Evolutionary conservation across 2,113 vertebrate genomes (phyloP).

Genomic region (Pagrus major): DNA sequence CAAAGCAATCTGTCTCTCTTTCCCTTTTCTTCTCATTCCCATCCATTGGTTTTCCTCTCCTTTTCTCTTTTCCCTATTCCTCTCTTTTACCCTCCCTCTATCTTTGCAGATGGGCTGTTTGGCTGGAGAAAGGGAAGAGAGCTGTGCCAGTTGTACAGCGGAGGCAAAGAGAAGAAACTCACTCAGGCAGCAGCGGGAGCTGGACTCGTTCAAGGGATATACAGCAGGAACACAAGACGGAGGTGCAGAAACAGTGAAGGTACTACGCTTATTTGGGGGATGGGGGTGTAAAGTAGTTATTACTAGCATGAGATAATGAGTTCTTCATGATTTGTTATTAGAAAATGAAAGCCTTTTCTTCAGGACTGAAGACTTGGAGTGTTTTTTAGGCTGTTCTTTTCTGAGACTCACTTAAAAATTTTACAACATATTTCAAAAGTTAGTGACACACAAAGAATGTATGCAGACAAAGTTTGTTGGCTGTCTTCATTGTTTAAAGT

Average conservation of each 20-base stretch:
- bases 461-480: not conserved
- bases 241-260: conserved; percentile 67
- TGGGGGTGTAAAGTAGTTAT: not conserved
- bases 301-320: not conserved
- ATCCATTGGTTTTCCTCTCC: conserved; percentile 35
- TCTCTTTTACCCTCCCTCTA: conserved; percentile 48
- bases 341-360: not conserved
- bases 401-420: not conserved
- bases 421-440: conserved; percentile 6
- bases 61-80: conserved; percentile 21
- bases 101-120: conserved; percentile 71
- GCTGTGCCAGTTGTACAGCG: conserved; percentile 59
- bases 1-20: conserved; percentile 72
- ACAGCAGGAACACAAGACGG: conserved; percentile 25
- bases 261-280: conserved; percentile 43
- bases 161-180: conserved; percentile 54
- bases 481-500: not conserved
- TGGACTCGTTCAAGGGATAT: conserved; percentile 48
- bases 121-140: conserved; percentile 60
- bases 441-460: not conserved
- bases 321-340: not conserved
- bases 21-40: conserved; percentile 56
- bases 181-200: conserved; percentile 31
- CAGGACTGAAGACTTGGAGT: not conserved
- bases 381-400: not conserved